A percentile compares a stretch with the other conserved stretches of the same genome.
These are phyloP conservation scores for Sebastes alutus DNA, from an alignment of 2,797 vertebrate species.

Conservation along the genomic window DNA sequence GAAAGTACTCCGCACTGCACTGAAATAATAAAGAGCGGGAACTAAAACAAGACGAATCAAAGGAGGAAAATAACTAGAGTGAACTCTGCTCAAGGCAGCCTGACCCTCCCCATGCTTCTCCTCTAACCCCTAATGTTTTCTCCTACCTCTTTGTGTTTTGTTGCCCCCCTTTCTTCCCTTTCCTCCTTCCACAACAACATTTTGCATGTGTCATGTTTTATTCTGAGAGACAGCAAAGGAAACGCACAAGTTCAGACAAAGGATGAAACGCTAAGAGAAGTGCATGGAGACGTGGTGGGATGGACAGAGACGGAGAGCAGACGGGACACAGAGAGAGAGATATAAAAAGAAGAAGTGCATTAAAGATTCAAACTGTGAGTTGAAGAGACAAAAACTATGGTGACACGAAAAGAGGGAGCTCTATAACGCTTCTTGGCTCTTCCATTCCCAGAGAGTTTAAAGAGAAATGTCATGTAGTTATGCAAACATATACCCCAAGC, in stretches of 20 bases:
- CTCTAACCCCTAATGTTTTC: conserved; percentile 21
- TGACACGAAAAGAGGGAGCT: conserved; percentile 1
- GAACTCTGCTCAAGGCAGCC: conserved; percentile 51
- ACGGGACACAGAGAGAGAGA: background rate
- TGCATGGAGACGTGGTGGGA: conserved; percentile 8
- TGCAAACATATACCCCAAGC: background rate
- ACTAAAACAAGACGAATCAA: conserved; percentile 45
- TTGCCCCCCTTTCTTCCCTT: background rate
- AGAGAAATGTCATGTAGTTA: background rate
- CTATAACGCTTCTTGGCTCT: background rate
- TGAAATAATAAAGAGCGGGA: conserved; percentile 58
- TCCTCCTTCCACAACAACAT: conserved; percentile 16
- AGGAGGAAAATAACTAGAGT: conserved; percentile 47
- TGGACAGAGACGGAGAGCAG: conserved; percentile 22
- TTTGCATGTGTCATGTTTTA: conserved; percentile 40
- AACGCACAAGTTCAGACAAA: conserved; percentile 30
- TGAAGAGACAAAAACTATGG: conserved; percentile 24
- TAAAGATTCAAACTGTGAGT: conserved; percentile 52
- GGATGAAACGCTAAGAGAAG: conserved; percentile 10
- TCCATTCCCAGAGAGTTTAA: conserved; percentile 8
- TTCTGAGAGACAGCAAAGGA: conserved; percentile 48
- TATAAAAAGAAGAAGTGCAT: conserved; percentile 29
- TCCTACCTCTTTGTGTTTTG: conserved; percentile 21
- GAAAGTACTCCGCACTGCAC: conserved; percentile 37
- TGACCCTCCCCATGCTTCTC: conserved; percentile 35